These are phyloP conservation scores for Dorcus hopei DNA, from an alignment of 2,888 invertebrate species.

Conservation along the genomic window DNA sequence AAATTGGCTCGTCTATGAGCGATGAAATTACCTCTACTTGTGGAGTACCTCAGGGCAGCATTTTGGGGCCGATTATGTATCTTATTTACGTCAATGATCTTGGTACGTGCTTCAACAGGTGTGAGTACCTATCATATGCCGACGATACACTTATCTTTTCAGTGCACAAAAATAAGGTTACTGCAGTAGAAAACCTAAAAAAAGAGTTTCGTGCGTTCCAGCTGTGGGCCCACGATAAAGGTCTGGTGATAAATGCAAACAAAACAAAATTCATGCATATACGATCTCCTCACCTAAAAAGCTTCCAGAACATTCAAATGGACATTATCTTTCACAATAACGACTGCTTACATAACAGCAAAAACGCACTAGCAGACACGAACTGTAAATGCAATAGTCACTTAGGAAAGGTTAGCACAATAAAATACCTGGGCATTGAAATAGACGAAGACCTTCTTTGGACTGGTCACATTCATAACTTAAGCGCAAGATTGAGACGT, in stretches of 20 bases:
- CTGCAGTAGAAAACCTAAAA: neutral
- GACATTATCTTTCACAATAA: neutral
- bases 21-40: neutral
- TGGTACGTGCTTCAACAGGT: neutral
- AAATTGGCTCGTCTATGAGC: neutral
- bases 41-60: constrained; percentile 1
- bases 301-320: neutral
- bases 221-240: neutral
- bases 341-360: neutral
- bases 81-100: neutral
- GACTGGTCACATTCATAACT: too few relatives aligned
- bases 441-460: too few relatives aligned
- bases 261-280: neutral
- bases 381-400: too few relatives aligned
- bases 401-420: too few relatives aligned
- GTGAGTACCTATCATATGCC: neutral
- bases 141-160: neutral
- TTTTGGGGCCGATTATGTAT: constrained; percentile 1
- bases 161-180: neutral
- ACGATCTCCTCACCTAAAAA: neutral
- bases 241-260: neutral
- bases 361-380: neutral
- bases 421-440: too few relatives aligned
- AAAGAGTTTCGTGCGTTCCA: neutral
- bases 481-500: too few relatives aligned